Evolutionary conservation across 2,113 vertebrate species (phyloP).

Genomic region (Saguinus midas): DNA sequence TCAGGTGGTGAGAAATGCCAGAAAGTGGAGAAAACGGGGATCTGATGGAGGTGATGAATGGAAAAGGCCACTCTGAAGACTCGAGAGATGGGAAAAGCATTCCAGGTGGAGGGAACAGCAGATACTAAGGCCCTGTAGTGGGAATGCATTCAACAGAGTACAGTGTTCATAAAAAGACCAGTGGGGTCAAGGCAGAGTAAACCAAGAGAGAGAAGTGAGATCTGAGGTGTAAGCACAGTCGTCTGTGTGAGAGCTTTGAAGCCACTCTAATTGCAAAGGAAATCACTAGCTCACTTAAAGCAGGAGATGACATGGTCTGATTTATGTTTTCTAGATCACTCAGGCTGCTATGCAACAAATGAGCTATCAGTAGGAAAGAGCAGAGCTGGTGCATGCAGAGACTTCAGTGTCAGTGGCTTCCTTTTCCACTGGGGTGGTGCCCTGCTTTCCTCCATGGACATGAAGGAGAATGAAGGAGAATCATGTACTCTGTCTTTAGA

Average conservation of each 20-base stretch:
- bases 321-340: background rate
- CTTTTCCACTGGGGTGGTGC: rapidly evolving
- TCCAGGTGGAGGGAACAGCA: background rate
- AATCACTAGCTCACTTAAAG: background rate
- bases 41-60: background rate
- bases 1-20: background rate
- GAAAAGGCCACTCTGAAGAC: background rate
- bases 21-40: background rate
- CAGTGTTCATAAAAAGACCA: rapidly evolving
- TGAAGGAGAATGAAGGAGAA: rapidly evolving
- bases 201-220: background rate
- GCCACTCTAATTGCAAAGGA: background rate
- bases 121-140: background rate
- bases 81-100: background rate
- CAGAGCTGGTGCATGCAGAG: background rate
- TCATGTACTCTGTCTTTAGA: background rate
- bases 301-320: background rate
- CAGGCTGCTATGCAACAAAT: background rate
- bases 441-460: rapidly evolving
- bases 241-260: background rate
- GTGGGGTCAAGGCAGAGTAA: too few relatives aligned
- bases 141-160: background rate
- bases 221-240: rapidly evolving
- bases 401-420: background rate
- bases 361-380: background rate